Evolutionary conservation across 1,140 invertebrate genomes (phyloP).

Genomic region (Cydia amplana): DNA sequence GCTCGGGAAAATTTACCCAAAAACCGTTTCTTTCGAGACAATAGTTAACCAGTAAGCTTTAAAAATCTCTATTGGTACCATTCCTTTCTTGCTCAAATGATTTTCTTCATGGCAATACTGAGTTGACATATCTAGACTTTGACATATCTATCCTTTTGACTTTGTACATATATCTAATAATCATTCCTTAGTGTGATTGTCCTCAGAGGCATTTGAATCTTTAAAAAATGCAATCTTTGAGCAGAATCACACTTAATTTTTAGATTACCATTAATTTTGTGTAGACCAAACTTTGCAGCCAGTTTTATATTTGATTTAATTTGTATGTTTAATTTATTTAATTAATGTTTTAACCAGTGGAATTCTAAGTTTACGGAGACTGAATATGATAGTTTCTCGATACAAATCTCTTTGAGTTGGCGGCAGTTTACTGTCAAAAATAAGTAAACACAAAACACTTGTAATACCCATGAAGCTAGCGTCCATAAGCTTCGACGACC

Average conservation of each 20-base stretch:
- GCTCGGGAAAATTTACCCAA: constrained; percentile 35
- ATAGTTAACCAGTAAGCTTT: constrained; percentile 38
- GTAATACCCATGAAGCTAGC: neutral
- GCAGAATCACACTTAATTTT: neutral
- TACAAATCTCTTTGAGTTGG: neutral
- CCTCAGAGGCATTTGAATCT: neutral
- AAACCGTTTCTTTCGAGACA: constrained; percentile 36
- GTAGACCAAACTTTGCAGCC: constrained; percentile 39
- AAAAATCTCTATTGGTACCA: constrained; percentile 35
- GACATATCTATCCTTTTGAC: constrained; percentile 31
- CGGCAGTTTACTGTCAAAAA: neutral
- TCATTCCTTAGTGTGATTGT: constrained; percentile 36
- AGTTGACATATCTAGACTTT: constrained; percentile 21
- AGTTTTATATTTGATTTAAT: constrained; percentile 34
- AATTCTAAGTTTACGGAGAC: constrained; percentile 10
- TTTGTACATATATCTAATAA: constrained; percentile 32
- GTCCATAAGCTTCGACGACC: no score
- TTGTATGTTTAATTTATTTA: constrained; percentile 32
- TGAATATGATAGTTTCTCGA: constrained; percentile 13
- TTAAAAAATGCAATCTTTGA: neutral
- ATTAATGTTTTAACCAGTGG: constrained; percentile 9
- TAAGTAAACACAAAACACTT: neutral
- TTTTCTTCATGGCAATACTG: constrained; percentile 27
- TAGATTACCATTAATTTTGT: constrained; percentile 37
- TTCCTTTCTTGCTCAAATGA: constrained; percentile 37